Percentiles rank a stretch among this genome's conserved stretches.
Conservation (phyloP, 2,888 invertebrate species). For the Formica aserva region DNA sequence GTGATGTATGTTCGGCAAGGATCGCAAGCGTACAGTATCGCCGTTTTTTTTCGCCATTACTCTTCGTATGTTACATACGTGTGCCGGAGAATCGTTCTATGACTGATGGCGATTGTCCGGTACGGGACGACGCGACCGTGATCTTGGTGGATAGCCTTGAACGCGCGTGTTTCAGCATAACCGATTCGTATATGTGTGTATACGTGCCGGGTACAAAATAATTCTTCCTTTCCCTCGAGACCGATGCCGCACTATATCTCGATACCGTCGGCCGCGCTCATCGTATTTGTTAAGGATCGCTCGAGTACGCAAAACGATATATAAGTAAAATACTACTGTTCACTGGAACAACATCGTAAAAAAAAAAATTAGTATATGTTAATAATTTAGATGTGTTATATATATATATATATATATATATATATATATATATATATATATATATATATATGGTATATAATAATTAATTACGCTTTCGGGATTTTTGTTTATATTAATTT, state of each 20-base stretch:
- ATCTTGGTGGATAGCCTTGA: constrained; percentile 73
- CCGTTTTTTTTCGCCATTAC: constrained; percentile 40
- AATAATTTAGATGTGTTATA: background rate
- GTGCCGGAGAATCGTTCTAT: constrained; percentile 49
- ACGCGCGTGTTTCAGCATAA: constrained; percentile 68
- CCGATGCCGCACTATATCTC: constrained; percentile 44
- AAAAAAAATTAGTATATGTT: background rate
- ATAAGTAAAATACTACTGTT: constrained; percentile 30
- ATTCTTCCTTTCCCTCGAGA: constrained; percentile 65
- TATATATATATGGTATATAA: background rate
- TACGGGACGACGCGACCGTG: constrained; percentile 71
- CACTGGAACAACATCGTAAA: background rate
- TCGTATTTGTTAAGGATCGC: constrained; percentile 45
- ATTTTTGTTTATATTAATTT: background rate
- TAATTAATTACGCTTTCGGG: background rate
- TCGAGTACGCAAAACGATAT: constrained; percentile 24
- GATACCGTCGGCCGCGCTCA: constrained; percentile 21
- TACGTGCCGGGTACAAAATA: constrained; percentile 64
- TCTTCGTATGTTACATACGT: constrained; percentile 23
- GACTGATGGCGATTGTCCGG: constrained; percentile 60
- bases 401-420: too few relatives aligned
- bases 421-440: too few relatives aligned
- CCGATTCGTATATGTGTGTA: background rate
- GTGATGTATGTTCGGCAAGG: constrained; percentile 47
- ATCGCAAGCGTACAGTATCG: constrained; percentile 48